A percentile compares a stretch with the other conserved stretches of the same genome.
Evolutionary conservation across 2,797 vertebrate species (phyloP).

Genomic region (Gallirallus australis): DNA sequence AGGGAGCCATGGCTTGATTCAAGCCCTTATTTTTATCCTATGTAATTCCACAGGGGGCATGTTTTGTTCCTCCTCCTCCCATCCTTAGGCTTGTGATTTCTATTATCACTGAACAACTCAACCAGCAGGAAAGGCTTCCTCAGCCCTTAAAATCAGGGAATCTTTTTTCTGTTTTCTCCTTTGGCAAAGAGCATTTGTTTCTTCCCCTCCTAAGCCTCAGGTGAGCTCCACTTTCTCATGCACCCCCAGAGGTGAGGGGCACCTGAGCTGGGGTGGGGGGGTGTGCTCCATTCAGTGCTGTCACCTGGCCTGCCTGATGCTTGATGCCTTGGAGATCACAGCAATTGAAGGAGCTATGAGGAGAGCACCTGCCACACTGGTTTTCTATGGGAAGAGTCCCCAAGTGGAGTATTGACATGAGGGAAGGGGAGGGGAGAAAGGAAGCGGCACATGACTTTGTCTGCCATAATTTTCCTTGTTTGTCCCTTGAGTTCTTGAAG

Average conservation of each 20-base stretch:
- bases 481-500: neutral
- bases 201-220: neutral
- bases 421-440: neutral
- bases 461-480: neutral
- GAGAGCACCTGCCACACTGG: neutral
- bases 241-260: neutral
- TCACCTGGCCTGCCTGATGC: neutral
- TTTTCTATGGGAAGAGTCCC: neutral
- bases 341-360: rapidly evolving
- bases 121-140: neutral
- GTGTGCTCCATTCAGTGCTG: rapidly evolving
- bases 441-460: rapidly evolving
- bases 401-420: neutral
- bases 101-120: neutral
- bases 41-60: neutral
- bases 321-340: neutral
- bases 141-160: neutral
- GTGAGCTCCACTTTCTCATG: neutral
- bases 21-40: conserved; percentile 11
- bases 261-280: neutral
- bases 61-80: neutral
- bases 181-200: neutral
- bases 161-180: neutral
- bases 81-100: conserved; percentile 5
- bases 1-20: neutral